Percentiles rank a stretch among this genome's conserved stretches.
phyloP scores from a whole-genome alignment of 2,113 vertebrate species.

The Oryzias curvinotus region DNA sequence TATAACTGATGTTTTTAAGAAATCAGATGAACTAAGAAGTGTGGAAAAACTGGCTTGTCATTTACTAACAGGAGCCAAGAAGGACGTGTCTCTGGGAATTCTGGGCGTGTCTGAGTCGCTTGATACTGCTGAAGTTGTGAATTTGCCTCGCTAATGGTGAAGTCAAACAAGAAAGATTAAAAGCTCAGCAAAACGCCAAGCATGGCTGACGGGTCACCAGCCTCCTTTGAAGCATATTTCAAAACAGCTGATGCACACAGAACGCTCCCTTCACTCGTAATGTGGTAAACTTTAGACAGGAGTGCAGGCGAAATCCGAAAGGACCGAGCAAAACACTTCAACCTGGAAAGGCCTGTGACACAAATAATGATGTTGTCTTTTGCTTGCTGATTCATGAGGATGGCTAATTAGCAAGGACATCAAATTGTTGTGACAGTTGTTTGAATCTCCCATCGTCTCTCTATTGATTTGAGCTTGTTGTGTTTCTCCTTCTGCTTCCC shows the following conservation, averaged over 20 bases:
- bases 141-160: constrained; percentile 32
- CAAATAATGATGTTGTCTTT: neutral
- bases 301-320: neutral
- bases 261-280: constrained; percentile 14
- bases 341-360: neutral
- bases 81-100: constrained; percentile 2
- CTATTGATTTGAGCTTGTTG: constrained; percentile 35
- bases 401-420: constrained; percentile 16
- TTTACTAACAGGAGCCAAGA: no score
- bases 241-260: constrained; percentile 37
- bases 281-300: constrained; percentile 13
- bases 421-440: constrained; percentile 18
- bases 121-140: constrained; percentile 36
- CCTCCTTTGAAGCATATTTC: constrained; percentile 25
- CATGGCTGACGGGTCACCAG: constrained; percentile 35
- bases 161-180: constrained; percentile 32
- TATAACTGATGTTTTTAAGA: no score
- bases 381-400: neutral
- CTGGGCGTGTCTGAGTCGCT: constrained; percentile 9
- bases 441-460: constrained; percentile 6
- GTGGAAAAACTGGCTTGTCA: no score
- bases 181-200: constrained; percentile 25
- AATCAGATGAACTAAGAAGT: no score
- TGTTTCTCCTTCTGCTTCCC: constrained; percentile 18
- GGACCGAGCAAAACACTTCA: neutral